Base-by-base conservation (phyloP, 2,888 invertebrate genomes). In the Dryomyza anilis region DNA sequence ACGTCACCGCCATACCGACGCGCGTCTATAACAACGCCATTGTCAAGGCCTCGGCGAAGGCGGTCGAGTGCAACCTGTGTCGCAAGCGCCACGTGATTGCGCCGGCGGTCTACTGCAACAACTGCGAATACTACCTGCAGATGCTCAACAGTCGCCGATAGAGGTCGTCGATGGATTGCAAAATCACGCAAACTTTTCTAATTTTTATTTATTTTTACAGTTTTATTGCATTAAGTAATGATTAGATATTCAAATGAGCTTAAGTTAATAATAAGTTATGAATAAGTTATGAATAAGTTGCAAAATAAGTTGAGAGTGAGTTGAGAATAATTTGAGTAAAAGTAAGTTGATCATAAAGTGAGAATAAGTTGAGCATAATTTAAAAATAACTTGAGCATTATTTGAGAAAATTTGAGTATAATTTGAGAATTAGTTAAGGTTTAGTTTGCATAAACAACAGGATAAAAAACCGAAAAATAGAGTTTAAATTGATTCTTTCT, bases 51-150 rank as follows among this genome's bases (percentile, higher is more conserved):
- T 83, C 83, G 21, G 84, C 84, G 21, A 86, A 89, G 73, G 89
- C 90, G 65, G 85, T 88, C 10, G 89, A 90, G 66, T 96, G 96
- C 81, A 91, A 93, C 83, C 86, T 96, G 73, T 96, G 96, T 83
- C 87, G 94, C 65, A 95, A 95, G 81, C 93, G 94, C 77, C 87
- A 89, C 69, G 90, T 94, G 19, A 87, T 86, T 56, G 88, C 91
- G 16, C 91, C 94, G 14, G 89, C 91, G 36, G 87, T 90, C 73
- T 96, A 95, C 80, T 96, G 96, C 83, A 87, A 90, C 57, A 95
- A 96, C 83, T 96, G 96, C 84, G 94, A 95, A 79, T 95, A 92
- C 84, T 96, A 96, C 79, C 91, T 96, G 91, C 93, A 93, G 69
- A 82, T 81, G 81, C 70, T 83, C 27, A 82, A 82, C 65, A 82